Evolutionary conservation across 2,113 vertebrate species (phyloP), one percentile per base, ranked within the genome.

Genomic region (Erythrolamprus reginae): DNA sequence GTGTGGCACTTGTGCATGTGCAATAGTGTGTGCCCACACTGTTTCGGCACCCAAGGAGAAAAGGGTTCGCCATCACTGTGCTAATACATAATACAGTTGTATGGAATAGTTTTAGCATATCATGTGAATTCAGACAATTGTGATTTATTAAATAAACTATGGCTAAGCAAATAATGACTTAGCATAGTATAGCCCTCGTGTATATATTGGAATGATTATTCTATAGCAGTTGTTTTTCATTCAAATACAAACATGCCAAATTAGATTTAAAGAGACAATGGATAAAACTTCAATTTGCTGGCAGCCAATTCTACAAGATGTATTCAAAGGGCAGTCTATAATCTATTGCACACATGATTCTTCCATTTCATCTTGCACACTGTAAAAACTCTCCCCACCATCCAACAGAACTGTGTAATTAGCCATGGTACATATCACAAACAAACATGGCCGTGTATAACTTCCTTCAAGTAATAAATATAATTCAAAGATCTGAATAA

Each of bases 251-350:
- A 93, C 84, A 92, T 95, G 45, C 5, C 28, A 70, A 51, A 8
- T 91, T 94, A 88, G 88, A 94, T 90, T 93, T 53, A 93, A 95
- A 89, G 82, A 65, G 89, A 92, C 95, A 94, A 95, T 89, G 93
- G 94, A 91, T 93, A 96, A 95, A 94, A 7, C 21, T 24, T 70
- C 24, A 52, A 33, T 47, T 50, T 45, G 10, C 7, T 70, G 28
- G 26, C 17, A 89, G 10, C 42, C 55, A 53, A 3, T 23, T 89
- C 48, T 13, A 15, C 19, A 50, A 45, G 2, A 50, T 24, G 24
- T 15, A 70, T 86, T 90, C 33, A 24, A 1, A 82, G 28, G 48
- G 38, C 38, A 87, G 42, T 10, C 2, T 12, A 48, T 6, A 55
- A 19, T 7, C 9, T 51, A 33, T 17, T 61, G 38, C 28, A 51